phyloP scores from a whole-genome alignment of 2,888 invertebrate species.

The Furcula furcula region DNA sequence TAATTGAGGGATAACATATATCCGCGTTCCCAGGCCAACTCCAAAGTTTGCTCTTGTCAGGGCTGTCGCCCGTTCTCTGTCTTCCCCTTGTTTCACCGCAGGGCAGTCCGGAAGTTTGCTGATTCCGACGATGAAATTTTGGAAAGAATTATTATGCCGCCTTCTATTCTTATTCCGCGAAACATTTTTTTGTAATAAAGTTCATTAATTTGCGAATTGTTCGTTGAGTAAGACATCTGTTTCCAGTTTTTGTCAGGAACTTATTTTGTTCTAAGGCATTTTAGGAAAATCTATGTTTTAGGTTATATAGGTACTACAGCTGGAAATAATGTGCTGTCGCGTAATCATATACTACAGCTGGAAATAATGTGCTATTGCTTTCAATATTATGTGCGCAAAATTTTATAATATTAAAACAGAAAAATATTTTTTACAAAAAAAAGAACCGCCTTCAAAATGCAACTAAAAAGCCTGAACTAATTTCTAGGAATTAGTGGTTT shows the following conservation, averaged over 20 bases:
- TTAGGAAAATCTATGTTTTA: no score
- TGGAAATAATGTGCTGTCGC: no score
- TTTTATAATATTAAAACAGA: no score
- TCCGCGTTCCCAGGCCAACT: neutral
- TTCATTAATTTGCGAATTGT: constrained; percentile 28
- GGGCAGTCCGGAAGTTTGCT: constrained; percentile 9
- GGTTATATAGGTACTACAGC: neutral
- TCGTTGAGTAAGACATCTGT: constrained; percentile 16
- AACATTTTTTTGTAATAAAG: constrained; percentile 22
- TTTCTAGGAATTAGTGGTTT: no score
- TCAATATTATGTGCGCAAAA: no score
- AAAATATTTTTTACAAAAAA: no score
- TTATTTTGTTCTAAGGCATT: constrained; percentile 2
- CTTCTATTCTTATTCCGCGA: constrained; percentile 13
- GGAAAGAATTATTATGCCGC: constrained; percentile 13
- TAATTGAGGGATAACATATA: constrained; percentile 1
- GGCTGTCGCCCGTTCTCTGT: neutral
- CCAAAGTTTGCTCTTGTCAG: neutral
- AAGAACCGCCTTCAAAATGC: no score
- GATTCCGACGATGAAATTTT: constrained; percentile 11
- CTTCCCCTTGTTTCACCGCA: constrained; percentile 1
- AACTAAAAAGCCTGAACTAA: no score
- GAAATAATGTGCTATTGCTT: no score
- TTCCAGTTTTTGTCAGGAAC: constrained; percentile 7
- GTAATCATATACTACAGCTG: no score